Percentiles rank a stretch among this genome's conserved stretches.
These are phyloP conservation scores for Monopterus albus DNA, from an alignment of 2,113 vertebrate genomes.

Conservation along the genomic window DNA sequence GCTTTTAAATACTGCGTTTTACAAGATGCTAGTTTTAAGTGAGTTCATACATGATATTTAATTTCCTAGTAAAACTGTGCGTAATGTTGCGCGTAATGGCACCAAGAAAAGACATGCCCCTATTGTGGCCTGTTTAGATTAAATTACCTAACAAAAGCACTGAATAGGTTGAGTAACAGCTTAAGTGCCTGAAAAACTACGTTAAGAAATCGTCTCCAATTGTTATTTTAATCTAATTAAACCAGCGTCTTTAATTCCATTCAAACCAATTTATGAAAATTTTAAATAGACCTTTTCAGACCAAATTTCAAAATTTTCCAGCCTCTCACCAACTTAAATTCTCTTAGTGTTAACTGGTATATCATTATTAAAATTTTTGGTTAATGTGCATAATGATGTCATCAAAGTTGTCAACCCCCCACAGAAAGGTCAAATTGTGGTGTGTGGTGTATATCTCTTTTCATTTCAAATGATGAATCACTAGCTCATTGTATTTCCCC, in stretches of 20 bases:
- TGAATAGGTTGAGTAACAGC: background rate
- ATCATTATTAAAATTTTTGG: background rate
- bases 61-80: constrained; percentile 46
- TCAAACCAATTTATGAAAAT: background rate
- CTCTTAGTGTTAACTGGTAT: background rate
- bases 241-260: background rate
- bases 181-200: constrained; percentile 23
- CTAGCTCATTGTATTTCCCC: too few species aligned
- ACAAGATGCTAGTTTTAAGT: constrained; percentile 27
- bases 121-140: constrained; percentile 7
- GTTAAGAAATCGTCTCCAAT: background rate
- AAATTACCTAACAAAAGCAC: background rate
- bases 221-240: constrained; percentile 1
- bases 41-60: constrained; percentile 1
- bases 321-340: too few species aligned
- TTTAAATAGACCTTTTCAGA: too few species aligned
- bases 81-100: constrained; percentile 54
- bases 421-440: too few species aligned
- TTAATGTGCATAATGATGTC: background rate
- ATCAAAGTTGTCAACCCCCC: background rate
- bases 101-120: constrained; percentile 10
- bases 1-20: constrained; percentile 22
- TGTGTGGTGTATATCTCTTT: background rate
- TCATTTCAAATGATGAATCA: too few species aligned
- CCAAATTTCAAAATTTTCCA: too few species aligned